A percentile compares a stretch with the other conserved stretches of the same genome.
Conservation (phyloP, 2,113 vertebrate genomes). For the Burhinus bistriatus region DNA sequence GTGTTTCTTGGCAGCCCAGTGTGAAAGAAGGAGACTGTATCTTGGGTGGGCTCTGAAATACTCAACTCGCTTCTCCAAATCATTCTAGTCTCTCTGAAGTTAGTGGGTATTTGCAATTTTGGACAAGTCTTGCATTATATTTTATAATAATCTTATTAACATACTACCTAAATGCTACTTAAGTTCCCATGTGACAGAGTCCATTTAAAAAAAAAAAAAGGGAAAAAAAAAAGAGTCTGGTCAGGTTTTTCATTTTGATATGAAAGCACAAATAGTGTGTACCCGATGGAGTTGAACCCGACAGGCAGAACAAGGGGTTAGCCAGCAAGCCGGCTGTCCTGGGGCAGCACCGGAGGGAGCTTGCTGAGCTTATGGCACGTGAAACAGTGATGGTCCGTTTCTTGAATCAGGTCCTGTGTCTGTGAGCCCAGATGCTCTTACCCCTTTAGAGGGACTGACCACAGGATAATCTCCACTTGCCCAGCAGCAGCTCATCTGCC, state of each 20-base stretch:
- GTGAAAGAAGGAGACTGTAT: not conserved
- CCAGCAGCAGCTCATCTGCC: not conserved
- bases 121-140: not conserved
- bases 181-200: not conserved
- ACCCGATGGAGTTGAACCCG: rapidly evolving
- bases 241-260: not conserved
- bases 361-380: rapidly evolving
- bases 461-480: rapidly evolving
- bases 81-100: not conserved
- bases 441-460: not conserved
- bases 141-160: not conserved
- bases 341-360: not conserved
- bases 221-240: not conserved
- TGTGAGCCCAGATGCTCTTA: not conserved
- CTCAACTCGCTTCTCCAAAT: not conserved
- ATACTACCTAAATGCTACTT: rapidly evolving
- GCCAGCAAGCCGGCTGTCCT: not conserved
- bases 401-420: not conserved
- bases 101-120: not conserved
- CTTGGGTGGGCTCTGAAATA: not conserved
- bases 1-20: not conserved
- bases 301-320: not conserved
- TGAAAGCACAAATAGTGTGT: not conserved
- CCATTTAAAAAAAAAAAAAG: not conserved
- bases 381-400: too few relatives aligned